phyloP scores from a whole-genome alignment of 2,797 vertebrate genomes.

The Sebastes goodei region DNA sequence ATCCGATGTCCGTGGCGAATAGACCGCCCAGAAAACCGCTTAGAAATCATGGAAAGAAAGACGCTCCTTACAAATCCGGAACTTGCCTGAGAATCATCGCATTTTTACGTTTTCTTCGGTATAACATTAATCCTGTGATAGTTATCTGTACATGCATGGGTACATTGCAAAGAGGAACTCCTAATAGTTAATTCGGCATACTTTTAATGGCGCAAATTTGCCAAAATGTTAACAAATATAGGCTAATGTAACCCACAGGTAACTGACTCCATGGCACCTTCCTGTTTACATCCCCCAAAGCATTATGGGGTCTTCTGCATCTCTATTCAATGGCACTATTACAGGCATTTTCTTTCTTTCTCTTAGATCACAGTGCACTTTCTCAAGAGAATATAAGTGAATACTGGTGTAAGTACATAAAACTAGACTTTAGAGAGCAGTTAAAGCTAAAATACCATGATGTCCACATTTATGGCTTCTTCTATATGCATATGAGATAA shows the following conservation, averaged over 20 bases:
- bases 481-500: background rate
- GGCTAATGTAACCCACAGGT: background rate
- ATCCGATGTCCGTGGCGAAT: background rate
- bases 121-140: background rate
- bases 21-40: background rate
- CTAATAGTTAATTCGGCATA: background rate
- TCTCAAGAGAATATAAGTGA: constrained; percentile 11
- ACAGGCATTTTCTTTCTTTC: background rate
- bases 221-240: background rate
- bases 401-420: background rate
- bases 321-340: constrained; percentile 16
- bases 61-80: background rate
- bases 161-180: background rate
- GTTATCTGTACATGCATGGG: background rate
- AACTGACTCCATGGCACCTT: background rate
- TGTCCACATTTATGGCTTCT: background rate
- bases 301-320: background rate
- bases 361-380: background rate
- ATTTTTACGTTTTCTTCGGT: background rate
- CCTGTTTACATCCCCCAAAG: background rate
- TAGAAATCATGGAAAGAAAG: background rate
- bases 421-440: constrained; percentile 11
- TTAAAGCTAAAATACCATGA: background rate
- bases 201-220: background rate
- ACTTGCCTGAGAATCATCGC: background rate